Conservation (phyloP, 2,113 vertebrate species). For the Illadopsis cleaveri region DNA sequence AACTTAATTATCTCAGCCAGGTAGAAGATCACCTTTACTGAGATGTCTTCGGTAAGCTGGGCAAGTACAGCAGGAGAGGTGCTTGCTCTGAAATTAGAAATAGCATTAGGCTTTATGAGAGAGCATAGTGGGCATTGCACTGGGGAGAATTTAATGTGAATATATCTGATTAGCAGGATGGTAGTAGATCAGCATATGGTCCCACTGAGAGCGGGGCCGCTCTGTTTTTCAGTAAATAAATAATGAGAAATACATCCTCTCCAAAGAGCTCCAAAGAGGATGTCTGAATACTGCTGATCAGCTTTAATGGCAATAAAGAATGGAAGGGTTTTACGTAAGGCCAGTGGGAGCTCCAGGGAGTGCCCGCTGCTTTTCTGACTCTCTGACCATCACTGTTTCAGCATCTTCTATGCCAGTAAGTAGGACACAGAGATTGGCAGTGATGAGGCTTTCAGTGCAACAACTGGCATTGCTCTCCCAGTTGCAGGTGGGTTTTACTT, state of each 20-base stretch:
- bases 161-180: not conserved
- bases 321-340: not conserved
- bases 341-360: not conserved
- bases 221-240: not conserved
- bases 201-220: not conserved
- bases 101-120: not conserved
- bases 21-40: not conserved
- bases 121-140: not conserved
- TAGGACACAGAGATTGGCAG: not conserved
- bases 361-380: not conserved
- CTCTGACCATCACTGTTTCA: not conserved
- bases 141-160: not conserved
- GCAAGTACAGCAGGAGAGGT: not conserved
- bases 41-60: not conserved
- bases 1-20: not conserved
- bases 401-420: not conserved
- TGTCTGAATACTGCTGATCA: not conserved
- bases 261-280: not conserved
- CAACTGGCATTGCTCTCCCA: not conserved
- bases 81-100: not conserved
- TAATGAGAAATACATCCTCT: not conserved
- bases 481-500: not conserved
- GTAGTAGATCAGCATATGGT: not conserved
- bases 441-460: not conserved
- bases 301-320: not conserved